phyloP scores from a whole-genome alignment of 2,888 invertebrate species.

The Limulus polyphemus region DNA sequence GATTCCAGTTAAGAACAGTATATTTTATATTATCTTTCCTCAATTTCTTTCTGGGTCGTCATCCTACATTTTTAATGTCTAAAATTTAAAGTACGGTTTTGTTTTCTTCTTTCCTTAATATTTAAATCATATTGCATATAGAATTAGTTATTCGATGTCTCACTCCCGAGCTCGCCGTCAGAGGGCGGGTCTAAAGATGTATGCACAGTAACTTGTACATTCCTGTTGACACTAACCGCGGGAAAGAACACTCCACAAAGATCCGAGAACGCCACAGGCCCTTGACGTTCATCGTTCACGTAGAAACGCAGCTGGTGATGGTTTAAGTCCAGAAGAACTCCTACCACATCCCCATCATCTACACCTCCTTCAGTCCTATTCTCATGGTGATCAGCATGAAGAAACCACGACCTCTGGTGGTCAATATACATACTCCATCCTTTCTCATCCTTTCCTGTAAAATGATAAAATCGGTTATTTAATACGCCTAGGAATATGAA shows the following conservation, averaged over 20 bases:
- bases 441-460: slow-evolving; percentile 86
- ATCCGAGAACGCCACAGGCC: slow-evolving; percentile 68
- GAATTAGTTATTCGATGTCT: no score
- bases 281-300: slow-evolving; percentile 83
- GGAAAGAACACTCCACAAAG: slow-evolving; percentile 94
- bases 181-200: slow-evolving; percentile 78
- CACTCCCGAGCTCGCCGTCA: no score
- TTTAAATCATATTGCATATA: no score
- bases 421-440: slow-evolving; percentile 98
- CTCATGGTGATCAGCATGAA: slow-evolving; percentile 86
- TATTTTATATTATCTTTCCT: no score
- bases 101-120: no score
- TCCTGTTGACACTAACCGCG: slow-evolving; percentile 93
- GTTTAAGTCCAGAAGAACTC: slow-evolving; percentile 81
- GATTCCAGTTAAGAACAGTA: no score
- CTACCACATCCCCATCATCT: slow-evolving; percentile 66
- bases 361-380: slow-evolving; percentile 84
- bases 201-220: slow-evolving; percentile 83
- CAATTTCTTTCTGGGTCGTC: no score
- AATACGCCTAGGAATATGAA: no score
- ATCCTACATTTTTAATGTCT: no score
- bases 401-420: slow-evolving; percentile 91
- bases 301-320: slow-evolving; percentile 79
- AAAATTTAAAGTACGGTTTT: no score
- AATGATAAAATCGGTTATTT: neutral